phyloP scores from a whole-genome alignment of 2,888 invertebrate species.

The Lordiphosa andalusiaca region DNA sequence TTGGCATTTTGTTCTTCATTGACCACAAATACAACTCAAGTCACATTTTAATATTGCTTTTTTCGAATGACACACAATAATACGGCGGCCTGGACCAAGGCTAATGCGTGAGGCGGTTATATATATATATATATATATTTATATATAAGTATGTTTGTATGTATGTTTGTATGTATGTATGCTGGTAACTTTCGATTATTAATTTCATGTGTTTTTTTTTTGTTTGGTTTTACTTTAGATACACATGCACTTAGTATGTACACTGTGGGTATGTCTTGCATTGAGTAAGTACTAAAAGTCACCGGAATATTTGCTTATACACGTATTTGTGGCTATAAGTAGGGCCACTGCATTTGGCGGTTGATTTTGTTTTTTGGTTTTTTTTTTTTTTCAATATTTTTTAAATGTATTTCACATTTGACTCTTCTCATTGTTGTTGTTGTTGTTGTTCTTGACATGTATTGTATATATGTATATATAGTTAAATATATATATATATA shows the following conservation, averaged over 20 bases:
- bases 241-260: no score
- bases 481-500: constrained; percentile 29
- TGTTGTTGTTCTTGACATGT: constrained; percentile 4
- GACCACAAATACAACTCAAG: constrained; percentile 45
- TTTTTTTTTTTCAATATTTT: constrained; percentile 44
- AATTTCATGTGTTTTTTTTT: no score
- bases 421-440: constrained; percentile 11
- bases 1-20: constrained; percentile 1
- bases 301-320: no score
- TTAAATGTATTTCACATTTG: constrained; percentile 70
- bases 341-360: constrained; percentile 1
- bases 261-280: no score
- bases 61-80: constrained; percentile 51
- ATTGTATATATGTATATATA: constrained; percentile 34
- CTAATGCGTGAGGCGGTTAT: constrained; percentile 4
- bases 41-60: constrained; percentile 67
- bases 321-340: neutral
- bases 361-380: constrained; percentile 10
- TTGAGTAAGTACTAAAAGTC: no score
- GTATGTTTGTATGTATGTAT: constrained; percentile 24
- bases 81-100: constrained; percentile 17
- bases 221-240: no score
- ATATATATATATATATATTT: constrained; percentile 8
- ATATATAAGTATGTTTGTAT: neutral
- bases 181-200: no score